Percentiles rank a stretch among this genome's conserved stretches.
These are phyloP conservation scores for Lithosia quadra DNA, from an alignment of 2,888 invertebrate species.

Conservation along the genomic window DNA sequence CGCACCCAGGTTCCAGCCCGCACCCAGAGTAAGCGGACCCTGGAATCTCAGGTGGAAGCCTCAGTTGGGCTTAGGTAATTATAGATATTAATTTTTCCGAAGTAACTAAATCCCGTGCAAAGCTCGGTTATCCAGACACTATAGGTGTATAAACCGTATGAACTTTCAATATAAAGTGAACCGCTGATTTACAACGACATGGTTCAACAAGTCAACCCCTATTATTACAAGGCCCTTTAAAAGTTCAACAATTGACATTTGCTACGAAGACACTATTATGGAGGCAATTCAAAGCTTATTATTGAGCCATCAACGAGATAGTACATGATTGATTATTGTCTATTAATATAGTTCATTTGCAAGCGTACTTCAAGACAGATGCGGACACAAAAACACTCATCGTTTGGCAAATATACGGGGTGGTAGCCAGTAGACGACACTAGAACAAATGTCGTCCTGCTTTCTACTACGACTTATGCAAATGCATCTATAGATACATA, in stretches of 20 bases:
- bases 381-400: slow-evolving; percentile 49
- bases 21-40: too few relatives aligned
- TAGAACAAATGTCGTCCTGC: neutral
- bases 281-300: slow-evolving; percentile 65
- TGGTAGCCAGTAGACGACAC: neutral
- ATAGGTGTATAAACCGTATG: slow-evolving; percentile 45
- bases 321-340: slow-evolving; percentile 54
- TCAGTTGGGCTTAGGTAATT: too few relatives aligned
- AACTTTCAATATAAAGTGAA: slow-evolving; percentile 72
- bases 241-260: slow-evolving; percentile 84
- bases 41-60: too few relatives aligned
- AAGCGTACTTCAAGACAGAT: slow-evolving; percentile 36
- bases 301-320: slow-evolving; percentile 60
- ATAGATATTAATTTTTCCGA: too few relatives aligned
- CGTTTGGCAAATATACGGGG: slow-evolving; percentile 7
- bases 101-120: too few relatives aligned
- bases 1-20: too few relatives aligned
- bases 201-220: slow-evolving; percentile 71
- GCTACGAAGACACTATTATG: slow-evolving; percentile 71
- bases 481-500: too few relatives aligned
- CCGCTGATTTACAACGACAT: slow-evolving; percentile 76
- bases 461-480: neutral
- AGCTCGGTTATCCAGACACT: too few relatives aligned
- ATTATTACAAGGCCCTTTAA: slow-evolving; percentile 72
- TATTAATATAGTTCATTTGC: slow-evolving; percentile 54